Evolutionary conservation across 2,113 vertebrate species (phyloP).

Genomic region (Stegostoma tigrinum): DNA sequence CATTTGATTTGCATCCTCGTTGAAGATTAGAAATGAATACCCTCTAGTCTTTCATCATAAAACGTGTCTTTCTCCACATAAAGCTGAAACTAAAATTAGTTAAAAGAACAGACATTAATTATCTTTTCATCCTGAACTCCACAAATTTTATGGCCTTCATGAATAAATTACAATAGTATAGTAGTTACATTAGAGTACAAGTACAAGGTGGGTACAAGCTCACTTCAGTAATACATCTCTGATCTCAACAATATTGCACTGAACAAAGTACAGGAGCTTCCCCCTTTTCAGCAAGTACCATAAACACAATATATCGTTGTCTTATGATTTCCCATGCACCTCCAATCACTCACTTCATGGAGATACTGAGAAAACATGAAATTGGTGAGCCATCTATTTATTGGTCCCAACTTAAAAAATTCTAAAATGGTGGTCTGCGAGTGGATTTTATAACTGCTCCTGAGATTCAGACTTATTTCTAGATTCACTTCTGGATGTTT

Average conservation of each 20-base stretch:
- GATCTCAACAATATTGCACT: neutral
- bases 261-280: neutral
- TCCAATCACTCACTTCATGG: neutral
- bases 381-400: neutral
- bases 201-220: neutral
- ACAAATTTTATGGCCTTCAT: neutral
- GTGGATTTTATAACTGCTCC: too few relatives aligned
- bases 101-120: neutral
- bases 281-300: neutral
- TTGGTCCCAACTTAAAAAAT: too few relatives aligned
- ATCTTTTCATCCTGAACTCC: neutral
- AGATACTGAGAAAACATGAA: neutral
- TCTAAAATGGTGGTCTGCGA: too few relatives aligned
- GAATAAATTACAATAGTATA: neutral
- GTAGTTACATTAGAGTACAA: neutral
- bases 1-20: neutral
- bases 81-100: neutral
- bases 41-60: constrained; percentile 6
- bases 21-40: neutral
- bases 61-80: neutral
- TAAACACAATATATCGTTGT: neutral
- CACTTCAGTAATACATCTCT: neutral
- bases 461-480: too few relatives aligned
- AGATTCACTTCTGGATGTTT: too few relatives aligned
- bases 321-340: neutral